phyloP scores from a whole-genome alignment of 2,888 invertebrate genomes.

The Axea sp. region DNA sequence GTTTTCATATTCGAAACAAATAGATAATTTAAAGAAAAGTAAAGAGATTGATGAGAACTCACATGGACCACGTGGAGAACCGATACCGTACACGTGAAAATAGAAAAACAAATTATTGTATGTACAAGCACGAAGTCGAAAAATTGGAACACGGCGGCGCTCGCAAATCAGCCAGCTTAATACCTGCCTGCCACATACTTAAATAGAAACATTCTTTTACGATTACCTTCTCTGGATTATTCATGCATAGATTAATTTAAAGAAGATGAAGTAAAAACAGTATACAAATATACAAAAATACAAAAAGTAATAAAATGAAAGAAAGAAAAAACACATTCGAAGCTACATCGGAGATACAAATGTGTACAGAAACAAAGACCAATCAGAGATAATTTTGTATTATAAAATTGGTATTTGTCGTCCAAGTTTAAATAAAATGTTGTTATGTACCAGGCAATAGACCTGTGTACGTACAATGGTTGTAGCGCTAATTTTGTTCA shows the following conservation, averaged over 20 bases:
- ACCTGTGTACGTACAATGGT: slow-evolving; percentile 64
- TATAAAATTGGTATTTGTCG: slow-evolving; percentile 69
- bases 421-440: slow-evolving; percentile 64
- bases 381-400: slow-evolving; percentile 68
- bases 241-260: slow-evolving; percentile 68
- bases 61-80: not conserved
- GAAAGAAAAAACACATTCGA: slow-evolving; percentile 50
- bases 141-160: slow-evolving; percentile 38
- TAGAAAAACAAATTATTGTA: slow-evolving; percentile 1
- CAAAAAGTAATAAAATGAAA: slow-evolving; percentile 8
- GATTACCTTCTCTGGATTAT: slow-evolving; percentile 69
- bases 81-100: not conserved
- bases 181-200: slow-evolving; percentile 76
- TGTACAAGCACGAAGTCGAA: slow-evolving; percentile 19
- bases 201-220: slow-evolving; percentile 70
- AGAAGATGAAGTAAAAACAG: slow-evolving; percentile 37
- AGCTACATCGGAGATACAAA: slow-evolving; percentile 66
- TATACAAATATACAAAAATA: slow-evolving; percentile 11
- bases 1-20: slow-evolving; percentile 17
- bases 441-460: slow-evolving; percentile 65
- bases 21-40: slow-evolving; percentile 7
- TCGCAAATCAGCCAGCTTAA: slow-evolving; percentile 75
- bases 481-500: slow-evolving; percentile 74
- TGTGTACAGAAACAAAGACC: slow-evolving; percentile 68
- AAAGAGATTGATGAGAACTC: not conserved